Evolutionary conservation across 2,888 invertebrate genomes (phyloP), one percentile per base, ranked within the genome.

Genomic region (Ophonus ardosiacus): DNA sequence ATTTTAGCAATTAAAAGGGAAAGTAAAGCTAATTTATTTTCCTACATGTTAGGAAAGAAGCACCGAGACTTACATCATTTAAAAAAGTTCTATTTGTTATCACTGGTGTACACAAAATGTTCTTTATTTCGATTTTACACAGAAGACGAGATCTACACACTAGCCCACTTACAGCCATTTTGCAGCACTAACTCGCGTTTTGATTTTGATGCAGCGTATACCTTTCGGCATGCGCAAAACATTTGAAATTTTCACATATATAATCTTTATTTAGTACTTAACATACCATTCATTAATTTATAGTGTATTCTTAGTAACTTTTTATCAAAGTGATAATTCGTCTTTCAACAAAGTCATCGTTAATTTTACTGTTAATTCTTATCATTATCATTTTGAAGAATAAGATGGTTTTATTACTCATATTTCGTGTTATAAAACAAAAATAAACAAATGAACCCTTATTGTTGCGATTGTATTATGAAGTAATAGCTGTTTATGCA

Each of bases 101-200:
- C 84, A 89, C 87, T 86, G 89, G 88, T 87, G 89, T 89, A 88
- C 90, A 90, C 85, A 89, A 89, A 89, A 90, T 88, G 88, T 88
- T 89, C 87, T 89, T 89, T 89, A 90, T 88, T 88, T 91, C 91
- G 89, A 89, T 90, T 88, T 89, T 89, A 88, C 89, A 87, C 81
- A 90, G 87, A 87, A 90, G 89, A 87, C 90, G 90, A 89, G 90
- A 89, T 87, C 90, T 90, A 88, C 89, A 90, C 89, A 90, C 88
- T 89, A 90, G 89, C 87, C 90, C 89, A 88, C 90, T 89, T 86
- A 90, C 88, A 90, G 91, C 91, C 91, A 91, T 91, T 90, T 90
- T 90, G 86, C 86, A 86, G 84, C 40, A 68, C 71, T 68, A 65
- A 68, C 68, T 71, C 31, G 38, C 51, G 40, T 59, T 80, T 80